phyloP scores from a whole-genome alignment of 1,140 invertebrate species.

The Caenorhabditis elegans region WBcel235 BX284604.4:5944501-5945000 shows the following conservation, averaged over 20 bases:
- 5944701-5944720: constrained; percentile 56
- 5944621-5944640: constrained; percentile 30
- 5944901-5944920: constrained; percentile 47
- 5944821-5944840: constrained; percentile 54
- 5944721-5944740: constrained; percentile 54
- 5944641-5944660: constrained; percentile 32
- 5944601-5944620: not conserved
- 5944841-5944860: constrained; percentile 54
- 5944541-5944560: not conserved
- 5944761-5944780: constrained; percentile 65
- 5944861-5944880: not conserved
- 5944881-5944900: not conserved
- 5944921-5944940: constrained; percentile 59
- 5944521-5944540: constrained; percentile 9
- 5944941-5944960: constrained; percentile 62
- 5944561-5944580: not conserved
- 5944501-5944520: not conserved
- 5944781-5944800: constrained; percentile 58
- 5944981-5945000: constrained; percentile 59
- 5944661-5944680: not conserved
- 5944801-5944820: constrained; percentile 59
- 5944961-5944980: constrained; percentile 56
- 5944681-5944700: not conserved
- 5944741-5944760: constrained; percentile 58
- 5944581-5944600: not conserved